Percentiles rank a stretch among this genome's conserved stretches.
Evolutionary conservation across 53 echinoderm and acorn worm genomes (phyloP).

Genomic region (Patiria pectinifera): DNA sequence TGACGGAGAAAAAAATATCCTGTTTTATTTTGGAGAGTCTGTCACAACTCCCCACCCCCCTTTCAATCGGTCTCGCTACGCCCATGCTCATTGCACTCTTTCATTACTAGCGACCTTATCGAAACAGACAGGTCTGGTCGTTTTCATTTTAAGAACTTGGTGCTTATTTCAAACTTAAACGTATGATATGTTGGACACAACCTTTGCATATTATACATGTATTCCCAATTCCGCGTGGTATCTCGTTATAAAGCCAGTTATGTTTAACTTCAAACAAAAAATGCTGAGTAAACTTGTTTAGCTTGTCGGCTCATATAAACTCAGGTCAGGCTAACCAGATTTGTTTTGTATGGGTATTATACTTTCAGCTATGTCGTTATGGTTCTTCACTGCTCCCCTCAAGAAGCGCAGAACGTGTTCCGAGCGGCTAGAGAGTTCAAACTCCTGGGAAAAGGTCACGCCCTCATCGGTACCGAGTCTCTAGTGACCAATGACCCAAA

Average conservation of each 20-base stretch:
- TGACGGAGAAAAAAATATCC: too few relatives aligned
- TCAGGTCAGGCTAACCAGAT: too few relatives aligned
- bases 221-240: conserved; percentile 1
- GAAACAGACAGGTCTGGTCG: too few relatives aligned
- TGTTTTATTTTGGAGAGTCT: too few relatives aligned
- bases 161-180: too few relatives aligned
- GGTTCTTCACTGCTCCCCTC: conserved; percentile 69
- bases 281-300: background rate
- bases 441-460: conserved; percentile 67
- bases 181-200: too few relatives aligned
- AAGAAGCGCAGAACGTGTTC: conserved; percentile 62
- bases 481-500: conserved; percentile 39
- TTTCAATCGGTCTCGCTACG: too few relatives aligned
- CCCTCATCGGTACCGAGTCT: conserved; percentile 69
- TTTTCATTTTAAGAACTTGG: too few relatives aligned
- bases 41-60: too few relatives aligned
- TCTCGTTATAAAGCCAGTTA: background rate
- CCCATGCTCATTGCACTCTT: too few relatives aligned
- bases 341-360: background rate
- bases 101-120: too few relatives aligned
- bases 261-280: background rate
- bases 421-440: conserved; percentile 51
- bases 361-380: conserved; percentile 58
- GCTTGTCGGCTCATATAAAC: too few relatives aligned
- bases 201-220: background rate